A percentile compares a stretch with the other conserved stretches of the same genome.
These are phyloP conservation scores for Acanthochromis polyacanthus DNA, from an alignment of 2,113 vertebrate species.

Conservation along the genomic window DNA sequence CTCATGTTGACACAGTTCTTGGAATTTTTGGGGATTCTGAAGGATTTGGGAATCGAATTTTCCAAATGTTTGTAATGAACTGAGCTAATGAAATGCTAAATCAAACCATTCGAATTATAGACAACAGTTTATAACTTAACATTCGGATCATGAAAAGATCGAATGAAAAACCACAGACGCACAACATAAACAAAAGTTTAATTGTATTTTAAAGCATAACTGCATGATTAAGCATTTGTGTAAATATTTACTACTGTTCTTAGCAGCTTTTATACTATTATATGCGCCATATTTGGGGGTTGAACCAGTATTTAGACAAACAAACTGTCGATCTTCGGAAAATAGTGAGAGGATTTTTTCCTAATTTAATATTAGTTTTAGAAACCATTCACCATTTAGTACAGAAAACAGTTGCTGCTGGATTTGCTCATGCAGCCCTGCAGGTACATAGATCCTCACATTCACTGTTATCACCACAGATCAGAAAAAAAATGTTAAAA, in stretches of 20 bases:
- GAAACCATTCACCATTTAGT: neutral
- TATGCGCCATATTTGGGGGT: no score
- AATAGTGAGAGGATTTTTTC: neutral
- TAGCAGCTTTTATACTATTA: no score
- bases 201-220: neutral
- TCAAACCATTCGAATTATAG: no score
- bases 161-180: neutral
- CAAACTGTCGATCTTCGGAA: no score
- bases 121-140: neutral
- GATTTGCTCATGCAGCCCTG: neutral
- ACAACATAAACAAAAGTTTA: neutral
- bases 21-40: neutral
- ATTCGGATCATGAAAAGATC: neutral
- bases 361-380: no score
- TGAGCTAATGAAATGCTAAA: no score
- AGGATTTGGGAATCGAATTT: constrained; percentile 10
- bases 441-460: neutral
- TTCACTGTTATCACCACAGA: constrained; percentile 2
- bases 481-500: neutral
- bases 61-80: neutral
- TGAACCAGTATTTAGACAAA: no score
- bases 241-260: no score
- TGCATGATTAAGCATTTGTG: neutral
- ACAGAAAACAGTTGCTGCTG: neutral
- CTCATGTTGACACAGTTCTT: neutral